Conservation (phyloP, 2,888 invertebrate species). For the Parthenolecanium corni region DNA sequence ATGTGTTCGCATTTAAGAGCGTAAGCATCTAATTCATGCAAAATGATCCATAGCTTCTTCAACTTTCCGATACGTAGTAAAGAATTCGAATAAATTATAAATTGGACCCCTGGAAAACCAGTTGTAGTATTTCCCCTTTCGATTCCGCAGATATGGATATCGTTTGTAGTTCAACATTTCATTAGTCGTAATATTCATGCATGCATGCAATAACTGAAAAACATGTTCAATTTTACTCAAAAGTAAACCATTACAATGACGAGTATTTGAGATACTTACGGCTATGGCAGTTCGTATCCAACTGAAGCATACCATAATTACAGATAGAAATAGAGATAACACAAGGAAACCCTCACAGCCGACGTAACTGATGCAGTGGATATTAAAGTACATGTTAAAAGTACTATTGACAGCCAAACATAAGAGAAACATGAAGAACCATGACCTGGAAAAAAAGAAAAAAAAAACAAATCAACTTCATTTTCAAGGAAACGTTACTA, state of each 20-base stretch:
- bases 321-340: slow-evolving; percentile 67
- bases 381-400: slow-evolving; percentile 75
- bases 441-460: slow-evolving; percentile 49
- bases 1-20: too few relatives aligned
- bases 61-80: slow-evolving; percentile 38
- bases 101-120: slow-evolving; percentile 83
- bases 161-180: slow-evolving; percentile 90
- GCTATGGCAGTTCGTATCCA: slow-evolving; percentile 68
- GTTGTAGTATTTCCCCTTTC: slow-evolving; percentile 76
- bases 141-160: slow-evolving; percentile 79
- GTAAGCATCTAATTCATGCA: not conserved
- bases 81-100: slow-evolving; percentile 78
- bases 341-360: slow-evolving; percentile 75
- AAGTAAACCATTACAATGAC: not conserved
- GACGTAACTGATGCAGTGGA: slow-evolving; percentile 71
- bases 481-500: not conserved
- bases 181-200: slow-evolving; percentile 87
- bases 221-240: not conserved
- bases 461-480: not conserved
- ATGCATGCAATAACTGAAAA: slow-evolving; percentile 72
- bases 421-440: slow-evolving; percentile 83
- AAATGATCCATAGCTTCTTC: slow-evolving; percentile 20
- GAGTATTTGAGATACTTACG: slow-evolving; percentile 2
- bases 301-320: slow-evolving; percentile 72
- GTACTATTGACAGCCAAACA: slow-evolving; percentile 79